Evolutionary conservation across 2,888 invertebrate species (phyloP).

Genomic region (Phyllotreta striolata): DNA sequence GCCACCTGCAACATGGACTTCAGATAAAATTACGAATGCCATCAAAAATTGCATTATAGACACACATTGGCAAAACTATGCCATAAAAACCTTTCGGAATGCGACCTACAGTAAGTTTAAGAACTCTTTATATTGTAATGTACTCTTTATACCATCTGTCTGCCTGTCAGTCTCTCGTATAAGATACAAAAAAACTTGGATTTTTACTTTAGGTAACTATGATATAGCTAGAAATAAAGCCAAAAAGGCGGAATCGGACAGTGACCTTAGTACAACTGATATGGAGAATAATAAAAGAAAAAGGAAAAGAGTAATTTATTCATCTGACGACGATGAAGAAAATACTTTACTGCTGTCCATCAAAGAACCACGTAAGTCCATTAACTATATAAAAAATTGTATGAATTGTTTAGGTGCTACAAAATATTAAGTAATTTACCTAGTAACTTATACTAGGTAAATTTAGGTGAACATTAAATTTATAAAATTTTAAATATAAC

Average conservation of each 20-base stretch:
- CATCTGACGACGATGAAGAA: too few relatives aligned
- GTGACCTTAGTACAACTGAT: conserved; percentile 7
- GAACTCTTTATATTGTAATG: too few relatives aligned
- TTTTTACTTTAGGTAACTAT: conserved; percentile 13
- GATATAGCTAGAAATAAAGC: conserved; percentile 4
- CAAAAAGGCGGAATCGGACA: conserved; percentile 9
- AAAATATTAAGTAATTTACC: too few relatives aligned
- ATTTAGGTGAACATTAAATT: too few relatives aligned
- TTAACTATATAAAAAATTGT: too few relatives aligned
- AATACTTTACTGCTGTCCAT: too few relatives aligned
- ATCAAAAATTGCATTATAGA: conserved; percentile 6
- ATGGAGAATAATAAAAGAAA: neutral
- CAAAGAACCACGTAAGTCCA: too few relatives aligned
- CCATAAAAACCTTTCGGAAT: conserved; percentile 2
- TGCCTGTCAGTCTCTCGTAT: neutral
- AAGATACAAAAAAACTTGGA: conserved; percentile 5
- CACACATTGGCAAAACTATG: conserved; percentile 9
- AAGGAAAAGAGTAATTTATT: conserved; percentile 14
- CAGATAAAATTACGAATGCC: conserved; percentile 10
- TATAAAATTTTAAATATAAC: too few relatives aligned
- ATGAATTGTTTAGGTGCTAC: too few relatives aligned
- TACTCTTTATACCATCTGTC: neutral
- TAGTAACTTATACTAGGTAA: too few relatives aligned
- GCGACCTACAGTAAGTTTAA: conserved; percentile 9
- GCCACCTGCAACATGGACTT: conserved; percentile 16